Evolutionary conservation across 2,888 invertebrate species (phyloP), one percentile per base, ranked within the genome.

Genomic region (Ypsolopha sequella): DNA sequence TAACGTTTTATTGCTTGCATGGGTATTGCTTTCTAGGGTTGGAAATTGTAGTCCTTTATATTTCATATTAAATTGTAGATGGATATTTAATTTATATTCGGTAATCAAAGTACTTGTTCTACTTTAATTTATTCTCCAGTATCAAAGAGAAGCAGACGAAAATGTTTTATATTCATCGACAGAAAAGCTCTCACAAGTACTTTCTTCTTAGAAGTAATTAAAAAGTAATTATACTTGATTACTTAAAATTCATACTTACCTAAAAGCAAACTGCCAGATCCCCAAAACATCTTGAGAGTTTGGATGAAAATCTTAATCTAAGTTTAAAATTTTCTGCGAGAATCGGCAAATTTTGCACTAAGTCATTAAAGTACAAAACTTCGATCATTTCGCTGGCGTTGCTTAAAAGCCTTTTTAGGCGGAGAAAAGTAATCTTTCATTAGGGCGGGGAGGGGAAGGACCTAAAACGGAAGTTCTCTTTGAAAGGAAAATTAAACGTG

Each of bases 281-380:
- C 65, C 63, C 66, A 76, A 78, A 84, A 78, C 76, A 78, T 84
- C 75, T 13, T 74, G 73, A 66, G 73, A 74, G 74, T 79, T 80
- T 76, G 71, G 75, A 82, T 81, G 75, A 73, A 76, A 84, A 82
- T 85, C 82, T 84, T 85, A 86, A 85, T 84, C 84, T 84, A 84
- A 85, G 86, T 86, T 86, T 85, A 86, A 85, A 84, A 81, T 81
- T 84, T 24, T 85, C 80, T 82, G 76, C 70, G 80, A 68, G 76
- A 81, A 85, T 86, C 86, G 78, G 80, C 84, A 73, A 84, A 84
- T 82, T 86, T 85, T 77, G 80, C 80, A 86, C 84, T 86, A 86
- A 86, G 86, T 86, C 86, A 86, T 86, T 85, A 86, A 86, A 86
- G 86, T 85, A 82, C 82, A 78, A 85, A 86, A 86, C 80, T 86